These are phyloP conservation scores for Pheosia gnoma DNA, from an alignment of 2,888 invertebrate genomes.

Conservation along the genomic window DNA sequence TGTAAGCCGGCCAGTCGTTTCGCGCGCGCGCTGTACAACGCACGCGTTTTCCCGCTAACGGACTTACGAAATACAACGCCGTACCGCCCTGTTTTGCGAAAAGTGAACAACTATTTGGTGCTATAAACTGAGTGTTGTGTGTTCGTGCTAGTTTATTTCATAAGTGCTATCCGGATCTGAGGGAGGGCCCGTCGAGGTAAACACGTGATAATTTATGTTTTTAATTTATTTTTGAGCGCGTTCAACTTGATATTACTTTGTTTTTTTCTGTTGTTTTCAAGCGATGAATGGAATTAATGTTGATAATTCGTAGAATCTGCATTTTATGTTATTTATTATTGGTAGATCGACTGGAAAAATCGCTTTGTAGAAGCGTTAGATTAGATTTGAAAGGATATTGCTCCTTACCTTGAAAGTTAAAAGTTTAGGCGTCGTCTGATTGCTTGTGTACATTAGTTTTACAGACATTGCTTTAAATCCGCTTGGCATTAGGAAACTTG, in stretches of 20 bases:
- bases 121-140: constrained; percentile 45
- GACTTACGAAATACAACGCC: constrained; percentile 42
- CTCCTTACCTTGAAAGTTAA: constrained; percentile 43
- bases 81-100: constrained; percentile 46
- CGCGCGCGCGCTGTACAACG: constrained; percentile 51
- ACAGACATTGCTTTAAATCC: neutral
- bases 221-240: constrained; percentile 49
- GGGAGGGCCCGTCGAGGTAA: constrained; percentile 53
- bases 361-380: constrained; percentile 16
- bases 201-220: constrained; percentile 47
- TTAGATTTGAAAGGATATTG: constrained; percentile 32
- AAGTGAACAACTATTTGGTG: constrained; percentile 43
- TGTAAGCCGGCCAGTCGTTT: constrained; percentile 52
- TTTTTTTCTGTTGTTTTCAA: constrained; percentile 41
- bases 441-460: neutral
- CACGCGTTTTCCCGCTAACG: constrained; percentile 50
- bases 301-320: constrained; percentile 17
- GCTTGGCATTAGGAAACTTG: neutral
- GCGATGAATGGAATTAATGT: constrained; percentile 25
- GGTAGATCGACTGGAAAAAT: neutral
- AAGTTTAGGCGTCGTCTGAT: constrained; percentile 10
- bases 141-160: constrained; percentile 43
- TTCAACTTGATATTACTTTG: constrained; percentile 41
- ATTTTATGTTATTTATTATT: constrained; percentile 11
- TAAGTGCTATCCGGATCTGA: constrained; percentile 47